A percentile compares a stretch with the other conserved stretches of the same genome.
Evolutionary conservation across 2,113 vertebrate genomes (phyloP).

Genomic region (Heterochromis multidens): DNA sequence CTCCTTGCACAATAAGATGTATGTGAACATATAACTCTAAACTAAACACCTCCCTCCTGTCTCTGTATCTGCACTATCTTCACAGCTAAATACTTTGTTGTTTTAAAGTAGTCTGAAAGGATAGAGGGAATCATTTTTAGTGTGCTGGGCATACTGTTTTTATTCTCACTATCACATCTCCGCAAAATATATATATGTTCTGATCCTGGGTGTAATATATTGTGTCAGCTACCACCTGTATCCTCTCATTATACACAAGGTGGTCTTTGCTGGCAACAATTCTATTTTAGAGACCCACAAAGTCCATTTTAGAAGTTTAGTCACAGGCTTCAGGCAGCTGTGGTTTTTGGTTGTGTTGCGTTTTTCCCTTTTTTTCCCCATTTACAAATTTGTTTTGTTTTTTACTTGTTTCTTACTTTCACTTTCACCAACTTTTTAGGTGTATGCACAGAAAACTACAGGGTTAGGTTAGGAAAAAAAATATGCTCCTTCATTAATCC

Average conservation of each 20-base stretch:
- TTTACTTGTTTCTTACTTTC: neutral
- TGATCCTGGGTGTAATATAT: neutral
- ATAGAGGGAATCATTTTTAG: neutral
- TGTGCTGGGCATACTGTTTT: neutral
- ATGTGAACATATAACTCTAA: neutral
- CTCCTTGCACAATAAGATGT: neutral
- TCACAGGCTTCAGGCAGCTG: neutral
- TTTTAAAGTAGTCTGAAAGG: neutral
- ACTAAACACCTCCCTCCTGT: no score
- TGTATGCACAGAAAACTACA: no score
- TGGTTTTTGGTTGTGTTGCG: neutral
- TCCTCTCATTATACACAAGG: neutral
- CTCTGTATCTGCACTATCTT: neutral
- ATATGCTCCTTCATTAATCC: no score
- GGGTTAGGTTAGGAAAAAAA: no score
- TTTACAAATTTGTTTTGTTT: neutral
- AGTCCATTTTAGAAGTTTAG: neutral
- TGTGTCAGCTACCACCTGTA: fast-evolving
- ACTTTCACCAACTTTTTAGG: no score
- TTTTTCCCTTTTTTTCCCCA: neutral
- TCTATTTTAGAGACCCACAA: neutral
- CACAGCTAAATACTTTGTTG: neutral
- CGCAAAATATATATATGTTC: neutral
- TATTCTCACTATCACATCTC: no score
- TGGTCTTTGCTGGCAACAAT: neutral